phyloP scores from a whole-genome alignment of 2,113 vertebrate species.

The Anoplopoma fimbria region DNA sequence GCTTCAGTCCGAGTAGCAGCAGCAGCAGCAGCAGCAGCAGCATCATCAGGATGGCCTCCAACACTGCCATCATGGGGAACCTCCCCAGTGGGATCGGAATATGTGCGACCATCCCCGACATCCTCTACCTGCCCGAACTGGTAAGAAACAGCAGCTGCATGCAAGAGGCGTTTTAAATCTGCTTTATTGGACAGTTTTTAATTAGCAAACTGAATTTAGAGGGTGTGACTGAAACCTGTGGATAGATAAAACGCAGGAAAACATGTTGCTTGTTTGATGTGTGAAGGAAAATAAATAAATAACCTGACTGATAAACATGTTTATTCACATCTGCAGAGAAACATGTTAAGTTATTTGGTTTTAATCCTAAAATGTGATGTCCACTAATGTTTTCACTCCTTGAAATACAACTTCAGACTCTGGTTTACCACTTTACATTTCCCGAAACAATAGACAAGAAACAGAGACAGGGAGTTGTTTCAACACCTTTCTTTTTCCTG shows the following conservation, averaged over 20 bases:
- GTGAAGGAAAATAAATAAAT: too few relatives aligned
- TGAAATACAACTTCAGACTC: neutral
- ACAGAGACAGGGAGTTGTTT: neutral
- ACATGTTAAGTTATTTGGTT: neutral
- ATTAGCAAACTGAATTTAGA: neutral
- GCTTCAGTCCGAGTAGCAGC: conserved; percentile 23
- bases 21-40: conserved; percentile 14
- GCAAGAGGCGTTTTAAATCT: neutral
- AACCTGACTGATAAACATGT: neutral
- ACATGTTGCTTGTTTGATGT: neutral
- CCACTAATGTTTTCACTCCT: neutral
- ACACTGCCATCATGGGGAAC: conserved; percentile 64
- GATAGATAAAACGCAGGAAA: neutral
- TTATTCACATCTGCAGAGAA: neutral
- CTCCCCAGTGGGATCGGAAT: conserved; percentile 76
- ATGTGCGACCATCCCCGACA: conserved; percentile 79
- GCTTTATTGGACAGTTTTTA: neutral
- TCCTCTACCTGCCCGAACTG: conserved; percentile 83
- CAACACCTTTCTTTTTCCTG: neutral
- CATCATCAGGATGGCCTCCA: conserved; percentile 70
- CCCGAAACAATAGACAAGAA: neutral
- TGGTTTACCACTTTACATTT: neutral
- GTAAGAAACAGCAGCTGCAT: conserved; percentile 64
- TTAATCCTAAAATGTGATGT: neutral
- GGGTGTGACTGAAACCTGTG: neutral